Evolutionary conservation across 2,113 vertebrate genomes (phyloP).

Genomic region (Gymnobelideus leadbeateri): DNA sequence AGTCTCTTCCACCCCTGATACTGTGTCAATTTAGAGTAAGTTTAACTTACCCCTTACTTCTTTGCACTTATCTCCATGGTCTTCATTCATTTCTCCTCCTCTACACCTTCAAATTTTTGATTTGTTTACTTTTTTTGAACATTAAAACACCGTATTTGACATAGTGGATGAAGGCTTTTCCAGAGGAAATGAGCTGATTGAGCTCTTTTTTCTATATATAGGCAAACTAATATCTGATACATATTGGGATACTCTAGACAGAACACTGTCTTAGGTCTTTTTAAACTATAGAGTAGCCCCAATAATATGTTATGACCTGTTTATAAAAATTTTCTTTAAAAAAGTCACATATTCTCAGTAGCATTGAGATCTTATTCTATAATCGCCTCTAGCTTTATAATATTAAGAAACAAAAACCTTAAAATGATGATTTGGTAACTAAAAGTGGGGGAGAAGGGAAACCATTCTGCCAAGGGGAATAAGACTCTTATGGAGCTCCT

Average conservation of each 20-base stretch:
- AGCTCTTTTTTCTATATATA: neutral
- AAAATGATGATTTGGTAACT: no score
- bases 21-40: neutral
- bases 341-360: no score
- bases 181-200: neutral
- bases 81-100: neutral
- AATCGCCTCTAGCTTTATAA: no score
- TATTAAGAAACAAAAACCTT: no score
- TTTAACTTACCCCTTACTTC: neutral
- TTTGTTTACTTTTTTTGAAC: slow-evolving; percentile 1
- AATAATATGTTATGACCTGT: no score
- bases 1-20: neutral
- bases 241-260: no score
- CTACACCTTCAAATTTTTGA: neutral
- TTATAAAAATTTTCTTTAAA: no score
- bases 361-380: no score
- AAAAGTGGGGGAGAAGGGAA: no score
- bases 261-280: no score
- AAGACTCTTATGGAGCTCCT: neutral
- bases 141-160: slow-evolving; percentile 8
- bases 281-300: no score
- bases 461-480: neutral
- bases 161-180: slow-evolving; percentile 30
- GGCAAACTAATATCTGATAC: neutral
- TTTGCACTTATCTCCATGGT: slow-evolving; percentile 41